phyloP scores from a whole-genome alignment of 1,140 invertebrate species.

The Epicauta chinensis region DNA sequence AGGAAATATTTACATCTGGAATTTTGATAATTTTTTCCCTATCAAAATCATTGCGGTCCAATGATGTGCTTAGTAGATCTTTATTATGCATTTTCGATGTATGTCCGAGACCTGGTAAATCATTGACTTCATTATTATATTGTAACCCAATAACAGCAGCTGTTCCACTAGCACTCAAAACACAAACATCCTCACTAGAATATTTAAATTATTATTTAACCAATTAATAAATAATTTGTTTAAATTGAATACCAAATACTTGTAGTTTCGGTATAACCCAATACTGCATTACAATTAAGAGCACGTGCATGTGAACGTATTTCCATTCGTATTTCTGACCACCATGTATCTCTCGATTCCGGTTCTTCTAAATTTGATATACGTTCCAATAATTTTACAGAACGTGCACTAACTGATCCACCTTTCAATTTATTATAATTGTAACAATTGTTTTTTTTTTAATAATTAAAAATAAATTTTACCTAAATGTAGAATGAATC shows the following conservation, averaged over 20 bases:
- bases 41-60: constrained; percentile 37
- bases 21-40: constrained; percentile 22
- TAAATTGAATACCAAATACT: constrained; percentile 70
- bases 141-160: constrained; percentile 75
- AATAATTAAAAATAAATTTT: constrained; percentile 26
- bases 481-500: constrained; percentile 87
- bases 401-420: constrained; percentile 78
- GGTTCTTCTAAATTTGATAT: constrained; percentile 80
- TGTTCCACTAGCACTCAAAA: constrained; percentile 88
- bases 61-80: constrained; percentile 16
- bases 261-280: constrained; percentile 86
- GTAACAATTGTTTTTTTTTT: no score
- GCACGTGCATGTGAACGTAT: constrained; percentile 85
- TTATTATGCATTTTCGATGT: constrained; percentile 2
- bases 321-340: constrained; percentile 92
- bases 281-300: constrained; percentile 86
- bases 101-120: constrained; percentile 3
- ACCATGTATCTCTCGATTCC: constrained; percentile 85
- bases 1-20: constrained; percentile 2
- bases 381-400: constrained; percentile 81
- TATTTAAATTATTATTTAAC: constrained; percentile 4
- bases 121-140: constrained; percentile 35
- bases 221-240: not conserved
- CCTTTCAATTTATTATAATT: constrained; percentile 45
- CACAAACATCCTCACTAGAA: constrained; percentile 86